These are phyloP conservation scores for Penelope pileata DNA, from an alignment of 2,113 vertebrate genomes.

Conservation along the genomic window DNA sequence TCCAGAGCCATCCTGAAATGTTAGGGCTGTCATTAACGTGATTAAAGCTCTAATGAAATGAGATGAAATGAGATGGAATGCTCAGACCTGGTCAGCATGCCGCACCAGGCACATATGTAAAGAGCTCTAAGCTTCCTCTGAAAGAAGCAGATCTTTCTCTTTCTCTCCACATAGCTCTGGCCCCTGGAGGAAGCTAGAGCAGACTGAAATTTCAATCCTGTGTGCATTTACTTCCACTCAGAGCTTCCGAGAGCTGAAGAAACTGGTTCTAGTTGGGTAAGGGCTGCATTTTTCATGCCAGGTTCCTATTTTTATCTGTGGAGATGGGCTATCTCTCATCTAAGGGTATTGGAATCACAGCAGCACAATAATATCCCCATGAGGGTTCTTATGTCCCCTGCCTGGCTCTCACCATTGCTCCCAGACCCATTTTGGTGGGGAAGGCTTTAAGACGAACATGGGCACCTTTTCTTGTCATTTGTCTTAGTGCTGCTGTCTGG, in stretches of 20 bases:
- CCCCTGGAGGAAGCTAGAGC: background rate
- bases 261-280: background rate
- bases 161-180: background rate
- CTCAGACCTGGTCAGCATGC: background rate
- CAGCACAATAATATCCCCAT: background rate
- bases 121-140: background rate
- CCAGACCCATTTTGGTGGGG: background rate
- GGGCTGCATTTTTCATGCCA: slow-evolving; percentile 8
- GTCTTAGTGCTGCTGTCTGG: background rate
- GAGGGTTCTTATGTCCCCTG: background rate
- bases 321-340: background rate
- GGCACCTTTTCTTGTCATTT: background rate
- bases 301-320: background rate
- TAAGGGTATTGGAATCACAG: slow-evolving; percentile 19
- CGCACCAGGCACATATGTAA: background rate
- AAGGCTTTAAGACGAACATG: background rate
- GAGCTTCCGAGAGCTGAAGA: background rate
- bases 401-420: background rate
- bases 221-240: background rate
- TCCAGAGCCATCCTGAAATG: slow-evolving; percentile 10
- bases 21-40: background rate
- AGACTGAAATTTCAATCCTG: slow-evolving; percentile 15
- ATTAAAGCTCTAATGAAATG: slow-evolving; percentile 28
- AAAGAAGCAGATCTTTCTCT: slow-evolving; percentile 23
- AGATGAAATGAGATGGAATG: background rate